phyloP scores from a whole-genome alignment of 2,797 vertebrate genomes.

The Amniataba percoides region DNA sequence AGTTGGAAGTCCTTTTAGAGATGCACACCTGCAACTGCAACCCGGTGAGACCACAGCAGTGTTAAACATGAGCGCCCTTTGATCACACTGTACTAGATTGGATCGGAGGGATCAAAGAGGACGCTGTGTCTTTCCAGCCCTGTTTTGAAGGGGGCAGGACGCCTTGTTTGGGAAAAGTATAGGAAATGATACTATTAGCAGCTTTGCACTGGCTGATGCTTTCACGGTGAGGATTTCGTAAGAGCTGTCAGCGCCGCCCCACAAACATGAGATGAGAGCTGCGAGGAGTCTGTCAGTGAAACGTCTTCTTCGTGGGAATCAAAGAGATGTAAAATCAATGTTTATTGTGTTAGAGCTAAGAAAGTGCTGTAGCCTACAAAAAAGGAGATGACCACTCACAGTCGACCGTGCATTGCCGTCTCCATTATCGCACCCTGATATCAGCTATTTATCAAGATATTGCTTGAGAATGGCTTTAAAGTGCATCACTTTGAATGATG shows the following conservation, averaged over 20 bases:
- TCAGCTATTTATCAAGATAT: conserved; percentile 55
- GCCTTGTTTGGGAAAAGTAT: conserved; percentile 34
- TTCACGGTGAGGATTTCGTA: conserved; percentile 37
- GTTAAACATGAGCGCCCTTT: conserved; percentile 62
- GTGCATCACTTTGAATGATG: conserved; percentile 35
- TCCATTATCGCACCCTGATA: conserved; percentile 53
- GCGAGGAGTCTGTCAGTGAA: conserved; percentile 63
- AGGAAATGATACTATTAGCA: conserved; percentile 56
- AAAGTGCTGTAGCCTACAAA: conserved; percentile 71
- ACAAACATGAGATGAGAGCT: conserved; percentile 59
- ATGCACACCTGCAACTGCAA: conserved; percentile 53
- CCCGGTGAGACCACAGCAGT: conserved; percentile 39
- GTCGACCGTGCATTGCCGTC: conserved; percentile 21
- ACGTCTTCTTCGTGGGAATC: conserved; percentile 68
- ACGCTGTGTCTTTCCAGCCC: conserved; percentile 18
- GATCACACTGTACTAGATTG: conserved; percentile 56
- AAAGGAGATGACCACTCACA: conserved; percentile 65
- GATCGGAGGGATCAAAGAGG: conserved; percentile 66
- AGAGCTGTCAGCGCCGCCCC: conserved; percentile 55
- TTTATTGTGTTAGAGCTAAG: conserved; percentile 71
- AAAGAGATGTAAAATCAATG: conserved; percentile 80
- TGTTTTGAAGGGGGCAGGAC: conserved; percentile 22
- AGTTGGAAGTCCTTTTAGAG: conserved; percentile 39
- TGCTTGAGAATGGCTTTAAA: conserved; percentile 38
- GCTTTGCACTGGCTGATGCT: conserved; percentile 42